Conservation (phyloP, 2,888 invertebrate genomes). For the Phyllotreta cruciferae region DNA sequence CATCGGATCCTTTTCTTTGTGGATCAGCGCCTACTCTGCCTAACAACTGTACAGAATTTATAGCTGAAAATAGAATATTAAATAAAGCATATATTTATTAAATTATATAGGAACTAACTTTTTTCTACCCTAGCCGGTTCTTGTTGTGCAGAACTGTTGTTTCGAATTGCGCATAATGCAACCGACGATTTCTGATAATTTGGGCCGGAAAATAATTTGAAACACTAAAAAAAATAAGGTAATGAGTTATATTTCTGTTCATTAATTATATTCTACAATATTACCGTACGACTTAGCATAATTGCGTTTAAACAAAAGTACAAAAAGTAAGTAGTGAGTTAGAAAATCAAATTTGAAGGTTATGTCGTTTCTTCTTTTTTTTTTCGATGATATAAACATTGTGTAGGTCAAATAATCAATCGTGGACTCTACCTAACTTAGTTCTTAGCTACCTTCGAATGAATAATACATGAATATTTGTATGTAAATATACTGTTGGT, state of each 20-base stretch:
- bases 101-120: slow-evolving; percentile 45
- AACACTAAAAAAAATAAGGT: slow-evolving; percentile 21
- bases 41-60: slow-evolving; percentile 84
- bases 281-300: slow-evolving; percentile 8
- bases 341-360: too few species aligned
- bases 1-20: slow-evolving; percentile 79
- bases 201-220: not conserved
- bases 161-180: slow-evolving; percentile 12
- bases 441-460: too few species aligned
- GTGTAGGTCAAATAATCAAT: too few species aligned
- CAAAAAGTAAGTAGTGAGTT: too few species aligned
- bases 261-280: not conserved
- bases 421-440: too few species aligned
- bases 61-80: slow-evolving; percentile 63
- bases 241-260: not conserved
- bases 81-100: slow-evolving; percentile 11
- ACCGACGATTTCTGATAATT: slow-evolving; percentile 1
- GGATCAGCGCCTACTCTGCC: slow-evolving; percentile 91
- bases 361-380: too few species aligned
- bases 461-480: too few species aligned
- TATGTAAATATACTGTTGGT: too few species aligned
- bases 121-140: slow-evolving; percentile 57
- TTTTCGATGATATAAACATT: too few species aligned
- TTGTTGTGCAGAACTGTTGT: slow-evolving; percentile 41
- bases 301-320: not conserved